Base-by-base conservation (phyloP, 2,888 invertebrate genomes). In the Andricus curvator region DNA sequence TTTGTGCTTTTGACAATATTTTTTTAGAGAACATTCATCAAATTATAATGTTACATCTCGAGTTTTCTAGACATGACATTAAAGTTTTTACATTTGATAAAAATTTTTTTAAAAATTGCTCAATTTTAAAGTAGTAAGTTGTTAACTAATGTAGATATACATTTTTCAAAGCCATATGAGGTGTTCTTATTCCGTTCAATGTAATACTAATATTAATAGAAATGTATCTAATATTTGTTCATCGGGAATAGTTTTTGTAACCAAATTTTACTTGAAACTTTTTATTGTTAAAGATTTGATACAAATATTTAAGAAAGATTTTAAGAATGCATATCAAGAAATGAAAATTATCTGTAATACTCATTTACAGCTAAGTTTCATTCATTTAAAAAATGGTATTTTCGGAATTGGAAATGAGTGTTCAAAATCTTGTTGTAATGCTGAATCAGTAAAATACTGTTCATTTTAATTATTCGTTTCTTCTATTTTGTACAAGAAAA, bases 171-270 rank as follows among this genome's bases (percentile, higher is more conserved):
- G 29, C 4, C 4, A 51, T 22, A 37, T n/a, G 74, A 56, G 37
- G 37, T 56, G 15, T 56, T 74, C 6, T 74, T n/a, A 74, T 56
- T 74, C 56, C 74, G 33, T 74, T 56, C 56, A 56, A 74, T 13
- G 51, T 37, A 74, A 74, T 74, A 29, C 56, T 74, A 33, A 56
- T 56, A 56, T 33, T 33, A 17, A 5, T 4, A 48, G 17, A 17
- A 48, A 17, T 0, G 1, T 48, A 17, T 48, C 1, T 15, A 48
- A 48, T 48, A 48, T 48, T 48, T 48, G 0, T 48, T 48, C 1
- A 48, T 8, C 17, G 17, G 5, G 48, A 48, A 17, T 48, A 48
- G 48, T 17, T 48, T 17, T 17, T 48, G 4, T 17, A 17, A 48
- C 1, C 5, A 17, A 48, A 17, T 48, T 48, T 48, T 17, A 48